These are phyloP conservation scores for Yoshiicerus persimilis DNA, from an alignment of 1,140 invertebrate genomes.

Conservation along the genomic window DNA sequence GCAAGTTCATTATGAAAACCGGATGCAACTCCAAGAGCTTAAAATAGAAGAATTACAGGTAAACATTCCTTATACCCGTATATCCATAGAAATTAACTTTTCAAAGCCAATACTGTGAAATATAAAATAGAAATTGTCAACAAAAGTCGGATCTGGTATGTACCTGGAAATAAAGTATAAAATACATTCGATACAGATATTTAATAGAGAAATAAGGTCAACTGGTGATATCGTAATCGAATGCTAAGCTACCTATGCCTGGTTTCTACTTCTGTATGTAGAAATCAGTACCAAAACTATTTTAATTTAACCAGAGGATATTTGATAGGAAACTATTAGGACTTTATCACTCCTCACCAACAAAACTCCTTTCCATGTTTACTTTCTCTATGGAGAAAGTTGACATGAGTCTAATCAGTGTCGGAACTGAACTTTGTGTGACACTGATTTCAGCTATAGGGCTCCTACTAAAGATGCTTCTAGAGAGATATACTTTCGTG, in stretches of 20 bases:
- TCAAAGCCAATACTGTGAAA: too few species aligned
- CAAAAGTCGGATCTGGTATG: too few species aligned
- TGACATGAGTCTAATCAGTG: background rate
- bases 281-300: background rate
- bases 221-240: background rate
- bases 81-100: background rate
- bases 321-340: background rate
- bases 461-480: too few species aligned
- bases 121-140: too few species aligned
- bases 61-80: too few species aligned
- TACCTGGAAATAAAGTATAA: too few species aligned
- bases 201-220: background rate
- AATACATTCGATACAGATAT: too few species aligned
- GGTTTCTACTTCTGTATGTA: background rate
- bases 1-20: conserved; percentile 27
- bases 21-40: conserved; percentile 26
- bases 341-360: background rate
- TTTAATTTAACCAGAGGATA: background rate
- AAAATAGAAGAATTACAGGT: conserved; percentile 36
- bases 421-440: background rate
- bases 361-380: background rate
- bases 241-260: background rate
- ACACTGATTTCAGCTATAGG: too few species aligned
- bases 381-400: background rate
- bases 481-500: too few species aligned